Conservation (phyloP, 2,113 vertebrate genomes). For the Hiodon tergisus region DNA sequence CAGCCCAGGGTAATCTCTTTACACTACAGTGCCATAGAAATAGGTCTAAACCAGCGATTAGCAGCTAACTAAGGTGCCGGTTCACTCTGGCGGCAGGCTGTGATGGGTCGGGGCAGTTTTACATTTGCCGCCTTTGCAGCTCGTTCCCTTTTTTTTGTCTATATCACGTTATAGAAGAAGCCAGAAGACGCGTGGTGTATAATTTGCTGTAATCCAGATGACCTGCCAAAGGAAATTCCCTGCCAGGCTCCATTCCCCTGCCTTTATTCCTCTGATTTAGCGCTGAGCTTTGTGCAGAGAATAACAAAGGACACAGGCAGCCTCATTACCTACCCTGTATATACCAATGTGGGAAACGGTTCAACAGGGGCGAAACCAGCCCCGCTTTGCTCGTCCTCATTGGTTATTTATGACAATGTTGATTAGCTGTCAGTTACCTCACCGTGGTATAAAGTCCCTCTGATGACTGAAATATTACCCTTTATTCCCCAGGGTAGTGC, state of each 20-base stretch:
- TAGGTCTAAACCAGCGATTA: too few relatives aligned
- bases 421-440: conserved; percentile 77
- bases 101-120: too few relatives aligned
- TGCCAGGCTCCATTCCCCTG: conserved; percentile 29
- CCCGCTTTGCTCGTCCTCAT: conserved; percentile 48
- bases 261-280: conserved; percentile 61
- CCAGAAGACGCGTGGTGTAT: conserved; percentile 54
- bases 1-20: too few relatives aligned
- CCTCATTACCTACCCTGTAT: conserved; percentile 56
- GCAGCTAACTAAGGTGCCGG: too few relatives aligned
- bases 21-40: too few relatives aligned
- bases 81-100: too few relatives aligned
- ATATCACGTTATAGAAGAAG: not conserved
- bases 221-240: conserved; percentile 65
- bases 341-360: conserved; percentile 25
- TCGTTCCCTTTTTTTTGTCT: not conserved
- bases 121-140: not conserved
- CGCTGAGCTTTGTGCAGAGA: conserved; percentile 39
- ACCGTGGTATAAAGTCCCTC: conserved; percentile 66
- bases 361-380: conserved; percentile 23
- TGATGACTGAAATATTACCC: conserved; percentile 74
- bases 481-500: conserved; percentile 52
- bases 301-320: conserved; percentile 57
- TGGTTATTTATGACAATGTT: conserved; percentile 81
- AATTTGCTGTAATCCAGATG: conserved; percentile 69